phyloP scores from a whole-genome alignment of 1,140 invertebrate genomes.

The Pseudomyrmex dendroicus region DNA sequence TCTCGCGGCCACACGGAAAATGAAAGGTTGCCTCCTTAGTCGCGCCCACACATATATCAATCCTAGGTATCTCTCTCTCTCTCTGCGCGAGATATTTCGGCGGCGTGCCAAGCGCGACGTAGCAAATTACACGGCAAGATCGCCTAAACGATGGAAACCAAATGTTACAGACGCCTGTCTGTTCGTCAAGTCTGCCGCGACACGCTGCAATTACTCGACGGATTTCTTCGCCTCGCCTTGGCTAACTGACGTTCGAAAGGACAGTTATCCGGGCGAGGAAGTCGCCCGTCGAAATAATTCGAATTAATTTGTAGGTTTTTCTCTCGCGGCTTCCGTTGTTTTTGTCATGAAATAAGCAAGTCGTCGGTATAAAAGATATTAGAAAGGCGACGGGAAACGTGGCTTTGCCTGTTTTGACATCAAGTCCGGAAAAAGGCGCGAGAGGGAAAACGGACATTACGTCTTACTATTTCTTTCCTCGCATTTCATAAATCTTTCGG shows the following conservation, averaged over 20 bases:
- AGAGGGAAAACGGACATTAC: slow-evolving; percentile 30
- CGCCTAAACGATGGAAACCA: slow-evolving; percentile 75
- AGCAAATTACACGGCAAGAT: slow-evolving; percentile 71
- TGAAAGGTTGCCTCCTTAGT: slow-evolving; percentile 62
- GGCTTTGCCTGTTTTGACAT: slow-evolving; percentile 54
- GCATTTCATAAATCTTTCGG: slow-evolving; percentile 79
- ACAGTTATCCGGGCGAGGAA: slow-evolving; percentile 73
- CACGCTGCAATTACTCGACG: slow-evolving; percentile 73
- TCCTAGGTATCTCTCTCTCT: slow-evolving; percentile 49
- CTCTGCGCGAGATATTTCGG: slow-evolving; percentile 20
- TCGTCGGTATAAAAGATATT: too few species aligned
- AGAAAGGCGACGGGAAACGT: slow-evolving; percentile 6
- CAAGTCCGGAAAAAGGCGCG: slow-evolving; percentile 34
- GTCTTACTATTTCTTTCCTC: slow-evolving; percentile 69
- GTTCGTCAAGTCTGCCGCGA: slow-evolving; percentile 71
- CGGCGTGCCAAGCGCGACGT: slow-evolving; percentile 54
- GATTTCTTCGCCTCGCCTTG: slow-evolving; percentile 28
- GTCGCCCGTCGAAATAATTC: slow-evolving; percentile 79
- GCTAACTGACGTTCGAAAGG: slow-evolving; percentile 57
- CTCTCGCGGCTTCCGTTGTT: slow-evolving; percentile 5
- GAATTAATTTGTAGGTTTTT: slow-evolving; percentile 75
- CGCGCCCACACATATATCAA: slow-evolving; percentile 66
- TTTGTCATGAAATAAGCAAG: not conserved
- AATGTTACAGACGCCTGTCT: slow-evolving; percentile 67
- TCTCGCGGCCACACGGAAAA: slow-evolving; percentile 49